phyloP scores from a whole-genome alignment of 2,888 invertebrate species.

The Parochlus steinenii region DNA sequence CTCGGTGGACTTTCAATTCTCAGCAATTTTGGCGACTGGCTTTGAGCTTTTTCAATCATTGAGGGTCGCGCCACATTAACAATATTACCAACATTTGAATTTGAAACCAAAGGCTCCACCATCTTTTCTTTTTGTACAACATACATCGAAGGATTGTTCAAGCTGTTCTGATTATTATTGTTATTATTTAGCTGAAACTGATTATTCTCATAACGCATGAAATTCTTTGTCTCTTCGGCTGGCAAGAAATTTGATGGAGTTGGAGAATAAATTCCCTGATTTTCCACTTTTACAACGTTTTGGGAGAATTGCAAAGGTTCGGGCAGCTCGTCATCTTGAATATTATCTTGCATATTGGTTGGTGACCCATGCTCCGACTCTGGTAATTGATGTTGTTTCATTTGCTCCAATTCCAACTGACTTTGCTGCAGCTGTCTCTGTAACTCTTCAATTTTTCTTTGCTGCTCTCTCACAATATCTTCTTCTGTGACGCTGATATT shows the following conservation, averaged over 20 bases:
- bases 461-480: constrained; percentile 68
- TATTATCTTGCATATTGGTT: constrained; percentile 2
- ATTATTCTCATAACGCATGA: too few species aligned
- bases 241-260: not conserved
- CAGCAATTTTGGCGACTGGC: too few species aligned
- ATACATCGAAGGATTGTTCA: too few species aligned
- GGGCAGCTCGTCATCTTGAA: not conserved
- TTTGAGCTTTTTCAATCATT: too few species aligned
- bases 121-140: too few species aligned
- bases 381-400: constrained; percentile 38
- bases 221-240: not conserved
- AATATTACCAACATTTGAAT: too few species aligned
- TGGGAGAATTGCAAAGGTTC: not conserved
- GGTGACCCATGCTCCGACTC: not conserved
- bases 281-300: not conserved
- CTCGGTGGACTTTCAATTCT: too few species aligned
- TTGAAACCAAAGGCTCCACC: too few species aligned
- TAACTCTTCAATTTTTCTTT: constrained; percentile 72
- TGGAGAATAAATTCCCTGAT: too few species aligned
- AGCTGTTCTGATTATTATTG: too few species aligned
- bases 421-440: constrained; percentile 66
- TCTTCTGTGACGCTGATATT: constrained; percentile 36
- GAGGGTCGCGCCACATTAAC: too few species aligned
- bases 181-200: too few species aligned
- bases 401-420: constrained; percentile 56